Base-by-base conservation (phyloP, 2,113 vertebrate species). In the Suncus etruscus region DNA sequence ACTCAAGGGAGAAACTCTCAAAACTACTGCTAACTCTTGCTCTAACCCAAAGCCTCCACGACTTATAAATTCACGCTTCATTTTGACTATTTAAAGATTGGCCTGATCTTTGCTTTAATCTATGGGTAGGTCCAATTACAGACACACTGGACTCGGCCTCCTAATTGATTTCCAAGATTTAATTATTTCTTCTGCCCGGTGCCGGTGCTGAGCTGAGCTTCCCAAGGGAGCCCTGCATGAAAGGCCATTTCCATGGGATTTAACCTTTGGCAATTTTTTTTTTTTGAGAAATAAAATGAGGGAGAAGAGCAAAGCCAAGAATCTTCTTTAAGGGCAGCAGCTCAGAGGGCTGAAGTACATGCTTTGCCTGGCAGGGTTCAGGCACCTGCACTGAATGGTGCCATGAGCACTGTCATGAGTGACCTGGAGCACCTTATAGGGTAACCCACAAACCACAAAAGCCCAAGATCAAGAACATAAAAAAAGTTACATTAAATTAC, bases 131-230 rank as follows among this genome's bases (percentile, higher is more conserved):
- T 84, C 78, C 84, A 83, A 91, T 91, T 93, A 87, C 8, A 91
- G 54, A 72, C 11, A 78, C 29, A 47, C 16, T 78, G 29, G 58
- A 69, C 31, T 74, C 82, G 86, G 85, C 63, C 69, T 91, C 80
- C 78, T 92, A 88, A 90, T 94, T 91, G 76, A 15, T 90, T 2
- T 90, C 91, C 83, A 68, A 29, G 95, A 66, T 91, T 83, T 93
- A 87, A 78, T 83, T 61, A 51, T 39, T 39, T 39, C 39, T 5
- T 39, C 39, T 39, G 39, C 39, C 39, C 39, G 5, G 39, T 39
- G 39, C 39, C 39, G 39, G 39, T 39, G 58, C 18, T 58, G 85
- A 61, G 79, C 39, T 61, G 91, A 22, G 61, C 70, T 88, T 94
- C 93, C 80, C 79, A 87, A 86, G 79, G 51, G 63, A 72, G 18